Evolutionary conservation across 2,797 vertebrate genomes (phyloP).

Genomic region (Petrocephalus schoutedeni): DNA sequence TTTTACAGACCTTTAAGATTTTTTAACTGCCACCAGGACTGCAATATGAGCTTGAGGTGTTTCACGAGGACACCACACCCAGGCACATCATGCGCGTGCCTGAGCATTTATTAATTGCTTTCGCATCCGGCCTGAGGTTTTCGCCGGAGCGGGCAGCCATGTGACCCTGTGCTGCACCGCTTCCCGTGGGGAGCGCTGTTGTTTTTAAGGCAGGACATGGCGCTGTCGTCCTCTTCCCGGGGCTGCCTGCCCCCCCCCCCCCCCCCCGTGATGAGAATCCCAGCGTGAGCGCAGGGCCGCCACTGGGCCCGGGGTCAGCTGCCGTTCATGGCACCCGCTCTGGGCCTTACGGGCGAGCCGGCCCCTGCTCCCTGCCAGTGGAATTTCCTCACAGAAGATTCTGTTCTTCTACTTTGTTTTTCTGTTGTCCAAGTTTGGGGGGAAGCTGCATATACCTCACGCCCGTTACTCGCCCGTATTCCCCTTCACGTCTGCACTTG

Average conservation of each 20-base stretch:
- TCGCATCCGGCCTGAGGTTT: constrained; percentile 51
- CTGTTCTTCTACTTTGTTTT: background rate
- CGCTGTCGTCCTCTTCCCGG: constrained; percentile 23
- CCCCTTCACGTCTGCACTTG: background rate
- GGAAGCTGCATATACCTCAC: background rate
- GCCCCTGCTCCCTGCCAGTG: background rate
- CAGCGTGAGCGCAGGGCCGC: constrained; percentile 8
- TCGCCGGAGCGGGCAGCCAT: constrained; percentile 40
- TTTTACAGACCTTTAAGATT: constrained; percentile 17
- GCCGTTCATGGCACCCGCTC: constrained; percentile 17
- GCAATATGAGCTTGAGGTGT: constrained; percentile 32
- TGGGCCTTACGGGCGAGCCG: constrained; percentile 7
- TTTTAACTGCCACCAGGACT: constrained; percentile 26
- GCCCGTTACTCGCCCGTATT: background rate
- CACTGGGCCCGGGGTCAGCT: constrained; percentile 17
- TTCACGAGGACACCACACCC: constrained; percentile 40
- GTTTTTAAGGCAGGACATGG: constrained; percentile 27
- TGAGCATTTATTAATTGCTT: constrained; percentile 45
- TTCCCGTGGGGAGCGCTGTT: constrained; percentile 29
- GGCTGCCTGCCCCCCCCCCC: constrained; percentile 39
- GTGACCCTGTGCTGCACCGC: constrained; percentile 38
- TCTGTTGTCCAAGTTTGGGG: background rate
- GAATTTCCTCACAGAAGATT: constrained; percentile 18
- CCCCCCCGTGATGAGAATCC: constrained; percentile 24
- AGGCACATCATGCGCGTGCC: constrained; percentile 20